These are phyloP conservation scores for Scolopax rusticola DNA, from an alignment of 2,797 vertebrate genomes.

Conservation along the genomic window DNA sequence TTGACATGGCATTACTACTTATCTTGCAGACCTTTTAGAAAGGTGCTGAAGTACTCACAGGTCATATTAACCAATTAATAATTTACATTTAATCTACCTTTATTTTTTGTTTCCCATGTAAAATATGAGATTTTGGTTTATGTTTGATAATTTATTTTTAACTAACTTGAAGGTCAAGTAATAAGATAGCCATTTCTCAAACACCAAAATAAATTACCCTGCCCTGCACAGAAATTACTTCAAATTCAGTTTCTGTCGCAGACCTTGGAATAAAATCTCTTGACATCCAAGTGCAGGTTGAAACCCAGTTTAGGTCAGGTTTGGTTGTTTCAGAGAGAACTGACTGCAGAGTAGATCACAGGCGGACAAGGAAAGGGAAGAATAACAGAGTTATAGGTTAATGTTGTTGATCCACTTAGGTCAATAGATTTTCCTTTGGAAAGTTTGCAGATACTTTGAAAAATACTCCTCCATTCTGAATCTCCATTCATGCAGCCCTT, in stretches of 20 bases:
- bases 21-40: background rate
- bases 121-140: background rate
- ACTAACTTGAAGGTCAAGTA: background rate
- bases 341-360: background rate
- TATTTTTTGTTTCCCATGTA: background rate
- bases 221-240: background rate
- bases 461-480: background rate
- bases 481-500: background rate
- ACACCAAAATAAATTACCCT: background rate
- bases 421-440: background rate
- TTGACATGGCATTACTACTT: background rate
- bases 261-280: background rate
- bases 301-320: background rate
- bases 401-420: background rate
- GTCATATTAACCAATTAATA: fast-evolving
- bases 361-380: background rate
- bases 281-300: background rate
- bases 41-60: background rate
- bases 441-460: background rate
- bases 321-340: background rate
- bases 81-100: background rate
- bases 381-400: background rate
- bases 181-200: background rate
- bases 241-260: background rate
- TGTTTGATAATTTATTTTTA: background rate